Evolutionary conservation across 2,113 vertebrate species (phyloP), one percentile per base, ranked within the genome.

Genomic region (Indri indri): DNA sequence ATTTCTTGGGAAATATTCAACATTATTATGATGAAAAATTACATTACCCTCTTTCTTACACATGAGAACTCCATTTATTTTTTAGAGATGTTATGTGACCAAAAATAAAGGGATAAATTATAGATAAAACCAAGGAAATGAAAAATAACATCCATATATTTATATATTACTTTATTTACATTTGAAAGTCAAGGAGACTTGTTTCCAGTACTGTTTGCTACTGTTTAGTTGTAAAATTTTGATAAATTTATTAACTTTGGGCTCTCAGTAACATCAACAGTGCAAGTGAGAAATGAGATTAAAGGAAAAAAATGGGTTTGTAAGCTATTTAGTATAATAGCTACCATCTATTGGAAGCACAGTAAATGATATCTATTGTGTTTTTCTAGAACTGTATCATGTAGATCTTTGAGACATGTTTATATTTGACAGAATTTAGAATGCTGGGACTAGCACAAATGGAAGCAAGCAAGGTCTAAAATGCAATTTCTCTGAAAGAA

Each of bases 1-100:
- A 94, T 90, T 97, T 13, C 76, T 73, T 93, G n/a, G 27, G 16
- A 92, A 91, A 94, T 85, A 82, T 71, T 91, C 74, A 86, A 89
- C 57, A 45, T 76, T 50, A 52, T 80, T 66, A 81, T 85, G 20
- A 92, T 96, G 9, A 73, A 96, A 77, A 80, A 45, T 50, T 91
- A 65, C 79, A 84, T 77, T 74, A 54, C 1, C 88, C 23, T 1
- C 37, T 93, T 45, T 22, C 32, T 92, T 84, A 81, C 25, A 77
- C 4, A 61, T 23, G 17, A 16, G 27, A 71, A 57, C 3, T 65
- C 57, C 30, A 89, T 63, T 66, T 40, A 71, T 22, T 87, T 68
- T 88, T 65, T 84, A 20, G 37, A 71, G n/a, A 37, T 63, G 59
- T 59, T 61, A 57, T 1, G 47, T 11, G 32, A 34, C 3, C 22